Evolutionary conservation across 2,113 vertebrate species (phyloP), one percentile per base, ranked within the genome.

Genomic region (Guaruba guarouba): DNA sequence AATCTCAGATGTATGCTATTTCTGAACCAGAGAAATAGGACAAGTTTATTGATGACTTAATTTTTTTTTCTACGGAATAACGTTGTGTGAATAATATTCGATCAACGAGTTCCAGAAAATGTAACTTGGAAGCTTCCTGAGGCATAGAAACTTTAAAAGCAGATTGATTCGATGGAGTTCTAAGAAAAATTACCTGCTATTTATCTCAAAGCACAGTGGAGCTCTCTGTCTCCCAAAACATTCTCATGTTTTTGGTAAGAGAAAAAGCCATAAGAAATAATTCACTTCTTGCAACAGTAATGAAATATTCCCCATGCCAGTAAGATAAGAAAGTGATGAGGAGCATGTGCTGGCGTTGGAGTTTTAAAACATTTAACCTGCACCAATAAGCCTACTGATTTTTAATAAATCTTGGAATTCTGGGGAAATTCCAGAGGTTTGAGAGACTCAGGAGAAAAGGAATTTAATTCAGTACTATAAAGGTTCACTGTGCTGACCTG

Each of bases 391-490:
- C 70, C 62, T 88, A 85, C 82, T 73, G 85, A 62, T 82, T 95
- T 97, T 96, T 92, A 94, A 95, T 94, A 96, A 91, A 95, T 90
- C 74, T 61, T 85, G 63, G 78, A 93, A 92, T 85, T 94, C 83
- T 67, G 74, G 39, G 77, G 77, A 89, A 94, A 91, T 95, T 94
- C 74, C 92, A 90, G 90, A 90, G 52, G 70, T 93, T 80, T 95
- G 75, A 41, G 57, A 89, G 82, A 63, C 92, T 91, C 62, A 10
- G 55, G 78, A 91, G 90, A 76, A 83, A 92, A 91, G 35, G 48
- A 89, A 68, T 66, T 95, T 71, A 90, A 76, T 91, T 87, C 74
- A 71, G 62, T 46, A 20, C 33, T 75, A 46, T 79, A 51, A 86
- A 75, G 43, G 77, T 37, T 70, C 55, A 44, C 76, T 86, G 61